Base-by-base conservation (phyloP, 2,113 vertebrate genomes). In the Tursiops truncatus region DNA sequence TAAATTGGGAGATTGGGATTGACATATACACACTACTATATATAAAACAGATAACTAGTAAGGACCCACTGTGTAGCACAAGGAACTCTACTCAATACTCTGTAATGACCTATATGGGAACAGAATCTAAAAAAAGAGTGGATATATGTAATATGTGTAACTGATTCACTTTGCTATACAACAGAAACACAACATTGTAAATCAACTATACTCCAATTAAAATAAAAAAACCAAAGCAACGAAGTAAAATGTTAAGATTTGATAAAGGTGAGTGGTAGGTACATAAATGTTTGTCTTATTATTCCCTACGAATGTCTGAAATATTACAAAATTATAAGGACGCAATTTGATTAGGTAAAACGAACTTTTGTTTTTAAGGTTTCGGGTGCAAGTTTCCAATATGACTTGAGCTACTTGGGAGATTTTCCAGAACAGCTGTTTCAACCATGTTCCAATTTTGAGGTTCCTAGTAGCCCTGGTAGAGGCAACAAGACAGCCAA, bases 351-450 rank as follows among this genome's bases (percentile, higher is more conserved):
- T 53, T 31, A 50, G 8, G 76, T 65, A 41, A 67, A 65, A 41
- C 26, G n/a, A 76, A 47, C n/a, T 97, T 82, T 77, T 18, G 50
- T 38, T 33, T 93, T 70, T 95, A 68, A 89, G 33, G n/a, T 81
- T 62, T 70, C 76, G 21, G 31, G 11, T 65, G 73, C 7, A 5
- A 20, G 26, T 79, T 83, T 88, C 68, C 62, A n/a, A 20, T 1
- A 71, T 4, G 56, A 71, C 44, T 58, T 47, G 38, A 70, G 50
- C 14, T n/a, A 7, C 56, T 58, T 70, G 60, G 53, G 44, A 65
- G n/a, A 68, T 17, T 8, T 0, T 5, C 50, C 26, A 74, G 47
- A 56, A 41, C 38, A 80, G n/a, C 36, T 17, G 6, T 90, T 89
- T 81, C 31, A 36, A 53, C 50, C 28, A 47, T 53, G 63, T 47